These are phyloP conservation scores for Drosophila neonasuta DNA, from an alignment of 2,888 invertebrate species.

Conservation along the genomic window DNA sequence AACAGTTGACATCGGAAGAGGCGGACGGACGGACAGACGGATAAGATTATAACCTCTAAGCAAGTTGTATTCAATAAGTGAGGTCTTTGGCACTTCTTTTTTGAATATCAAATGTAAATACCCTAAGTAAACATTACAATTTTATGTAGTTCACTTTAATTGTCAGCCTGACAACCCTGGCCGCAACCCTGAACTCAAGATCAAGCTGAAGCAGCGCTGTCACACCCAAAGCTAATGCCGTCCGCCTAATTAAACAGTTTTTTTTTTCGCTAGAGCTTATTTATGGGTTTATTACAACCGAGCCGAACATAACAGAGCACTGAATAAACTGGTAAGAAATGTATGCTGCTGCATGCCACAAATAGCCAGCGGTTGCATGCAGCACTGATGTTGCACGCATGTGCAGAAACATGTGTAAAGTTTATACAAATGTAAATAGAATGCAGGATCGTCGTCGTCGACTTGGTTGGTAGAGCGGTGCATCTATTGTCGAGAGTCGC, in stretches of 20 bases:
- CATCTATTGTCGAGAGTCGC: slow-evolving; percentile 46
- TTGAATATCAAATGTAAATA: background rate
- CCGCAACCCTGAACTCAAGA: background rate
- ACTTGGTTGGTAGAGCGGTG: slow-evolving; percentile 26
- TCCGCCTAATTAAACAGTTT: slow-evolving; percentile 42
- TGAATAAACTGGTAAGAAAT: background rate
- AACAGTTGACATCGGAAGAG: no score
- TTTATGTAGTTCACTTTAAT: background rate
- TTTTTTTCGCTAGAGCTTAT: slow-evolving; percentile 18
- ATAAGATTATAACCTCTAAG: no score
- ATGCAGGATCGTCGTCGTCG: slow-evolving; percentile 26
- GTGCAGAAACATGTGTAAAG: slow-evolving; percentile 53
- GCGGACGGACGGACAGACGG: no score
- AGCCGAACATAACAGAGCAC: background rate
- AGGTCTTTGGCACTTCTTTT: background rate
- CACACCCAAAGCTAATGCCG: slow-evolving; percentile 12
- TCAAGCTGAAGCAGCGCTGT: slow-evolving; percentile 7
- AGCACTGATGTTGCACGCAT: slow-evolving; percentile 32
- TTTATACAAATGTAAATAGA: slow-evolving; percentile 53
- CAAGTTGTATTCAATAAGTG: no score
- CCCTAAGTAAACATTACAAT: background rate
- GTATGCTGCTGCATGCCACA: slow-evolving; percentile 11
- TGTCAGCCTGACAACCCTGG: slow-evolving; percentile 9
- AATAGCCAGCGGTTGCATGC: slow-evolving; percentile 31
- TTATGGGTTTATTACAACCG: slow-evolving; percentile 31